Percentiles rank a stretch among this genome's conserved stretches.
These are phyloP conservation scores for Brachionus calyciflorus DNA, from an alignment of 1,140 invertebrate species.

Conservation along the genomic window DNA sequence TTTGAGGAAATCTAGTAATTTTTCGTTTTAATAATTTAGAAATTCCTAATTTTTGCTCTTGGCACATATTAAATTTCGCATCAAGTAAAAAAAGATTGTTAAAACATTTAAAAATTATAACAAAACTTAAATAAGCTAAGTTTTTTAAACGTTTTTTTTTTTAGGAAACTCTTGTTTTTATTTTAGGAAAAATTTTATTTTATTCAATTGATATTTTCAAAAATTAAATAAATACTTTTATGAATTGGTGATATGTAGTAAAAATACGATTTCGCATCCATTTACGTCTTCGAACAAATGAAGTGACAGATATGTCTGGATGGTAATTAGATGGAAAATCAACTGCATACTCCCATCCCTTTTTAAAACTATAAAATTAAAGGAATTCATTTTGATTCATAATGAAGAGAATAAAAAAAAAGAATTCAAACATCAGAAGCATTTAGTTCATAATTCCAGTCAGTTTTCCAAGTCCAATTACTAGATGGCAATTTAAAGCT, in stretches of 20 bases:
- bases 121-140: no score
- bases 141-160: no score
- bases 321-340: slow-evolving; percentile 26
- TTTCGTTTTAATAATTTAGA: no score
- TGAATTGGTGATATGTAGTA: slow-evolving; percentile 24
- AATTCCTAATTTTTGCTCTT: no score
- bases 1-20: no score
- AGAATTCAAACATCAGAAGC: slow-evolving; percentile 35
- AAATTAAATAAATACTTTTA: background rate
- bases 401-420: no score
- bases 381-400: background rate
- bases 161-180: no score
- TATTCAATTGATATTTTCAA: no score
- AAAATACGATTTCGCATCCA: slow-evolving; percentile 29
- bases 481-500: background rate
- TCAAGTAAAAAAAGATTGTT: no score
- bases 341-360: slow-evolving; percentile 38
- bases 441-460: slow-evolving; percentile 31
- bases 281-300: slow-evolving; percentile 37
- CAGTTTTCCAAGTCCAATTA: slow-evolving; percentile 40
- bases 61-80: no score
- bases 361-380: background rate
- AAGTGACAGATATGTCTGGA: background rate
- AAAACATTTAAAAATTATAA: no score
- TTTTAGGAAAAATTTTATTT: no score